phyloP scores from a whole-genome alignment of 2,797 vertebrate genomes.

The Sorex maritimensis region DNA sequence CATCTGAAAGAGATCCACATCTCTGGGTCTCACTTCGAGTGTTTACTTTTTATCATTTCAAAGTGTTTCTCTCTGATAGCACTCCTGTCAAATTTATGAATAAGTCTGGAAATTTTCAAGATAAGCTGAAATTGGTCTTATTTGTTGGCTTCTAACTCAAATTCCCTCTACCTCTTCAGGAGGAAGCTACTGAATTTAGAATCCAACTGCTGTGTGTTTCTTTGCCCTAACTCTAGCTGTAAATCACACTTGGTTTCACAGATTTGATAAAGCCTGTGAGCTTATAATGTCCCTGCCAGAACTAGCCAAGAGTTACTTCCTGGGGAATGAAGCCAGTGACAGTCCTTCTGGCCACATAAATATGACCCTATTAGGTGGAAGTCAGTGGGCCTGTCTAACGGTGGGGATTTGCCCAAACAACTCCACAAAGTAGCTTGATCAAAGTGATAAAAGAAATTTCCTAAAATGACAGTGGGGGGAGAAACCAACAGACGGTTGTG shows the following conservation, averaged over 20 bases:
- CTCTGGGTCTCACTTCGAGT: constrained; percentile 71
- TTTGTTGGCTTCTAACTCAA: constrained; percentile 82
- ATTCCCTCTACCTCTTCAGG: constrained; percentile 75
- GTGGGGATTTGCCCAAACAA: constrained; percentile 62
- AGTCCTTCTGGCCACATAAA: constrained; percentile 60
- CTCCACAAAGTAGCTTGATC: constrained; percentile 65
- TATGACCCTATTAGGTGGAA: constrained; percentile 74
- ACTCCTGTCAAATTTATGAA: constrained; percentile 85
- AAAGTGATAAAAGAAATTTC: constrained; percentile 67
- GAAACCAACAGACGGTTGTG: not conserved
- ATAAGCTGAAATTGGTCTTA: constrained; percentile 85
- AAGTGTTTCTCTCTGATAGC: constrained; percentile 84
- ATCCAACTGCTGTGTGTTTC: constrained; percentile 72
- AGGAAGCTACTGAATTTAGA: constrained; percentile 77
- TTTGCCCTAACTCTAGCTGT: constrained; percentile 72
- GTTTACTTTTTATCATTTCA: constrained; percentile 86
- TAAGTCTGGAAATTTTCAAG: constrained; percentile 85
- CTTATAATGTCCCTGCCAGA: constrained; percentile 82
- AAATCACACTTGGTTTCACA: constrained; percentile 86
- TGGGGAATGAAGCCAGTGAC: constrained; percentile 55
- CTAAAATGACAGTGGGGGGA: constrained; percentile 29
- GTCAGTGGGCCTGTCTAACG: not conserved
- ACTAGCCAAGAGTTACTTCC: constrained; percentile 81
- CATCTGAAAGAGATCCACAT: constrained; percentile 73
- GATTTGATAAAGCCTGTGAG: constrained; percentile 85